Conservation (phyloP, 2,888 invertebrate species). For the Amiota communis region DNA sequence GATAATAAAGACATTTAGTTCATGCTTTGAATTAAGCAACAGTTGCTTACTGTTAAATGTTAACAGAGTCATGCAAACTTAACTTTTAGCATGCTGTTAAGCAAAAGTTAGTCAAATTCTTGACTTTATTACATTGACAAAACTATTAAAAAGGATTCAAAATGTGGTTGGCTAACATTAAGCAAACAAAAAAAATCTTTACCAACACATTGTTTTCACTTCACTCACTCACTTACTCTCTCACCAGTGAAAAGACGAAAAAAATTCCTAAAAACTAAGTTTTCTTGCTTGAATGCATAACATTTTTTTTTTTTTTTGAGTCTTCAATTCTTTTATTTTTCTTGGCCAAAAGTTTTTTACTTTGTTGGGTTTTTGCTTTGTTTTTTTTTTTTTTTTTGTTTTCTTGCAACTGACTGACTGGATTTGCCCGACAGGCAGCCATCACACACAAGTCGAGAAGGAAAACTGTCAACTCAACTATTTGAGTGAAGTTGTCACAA, state of each 20-base stretch:
- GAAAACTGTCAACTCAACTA: constrained; percentile 19
- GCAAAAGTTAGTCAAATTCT: no score
- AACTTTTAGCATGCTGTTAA: no score
- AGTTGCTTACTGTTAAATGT: no score
- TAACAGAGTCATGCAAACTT: no score
- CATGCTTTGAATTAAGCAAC: no score
- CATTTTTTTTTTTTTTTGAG: not conserved
- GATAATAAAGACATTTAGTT: no score
- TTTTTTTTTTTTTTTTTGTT: no score
- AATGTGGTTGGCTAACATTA: not conserved
- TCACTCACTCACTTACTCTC: not conserved
- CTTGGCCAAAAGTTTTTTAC: not conserved
- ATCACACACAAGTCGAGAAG: constrained; percentile 7
- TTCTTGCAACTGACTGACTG: not conserved
- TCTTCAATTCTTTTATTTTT: not conserved
- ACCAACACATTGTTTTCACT: constrained; percentile 19
- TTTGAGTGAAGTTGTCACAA: constrained; percentile 16
- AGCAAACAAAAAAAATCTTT: constrained; percentile 1
- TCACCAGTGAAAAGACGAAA: not conserved
- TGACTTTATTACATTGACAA: not conserved
- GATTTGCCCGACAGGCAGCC: constrained; percentile 2
- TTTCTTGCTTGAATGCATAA: constrained; percentile 14
- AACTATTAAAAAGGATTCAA: not conserved
- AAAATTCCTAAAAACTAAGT: not conserved
- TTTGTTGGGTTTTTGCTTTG: not conserved